Evolutionary conservation across 37 sponge, comb jelly and placozoan species (phyloP).

Genomic region (Beroe forskalii): DNA sequence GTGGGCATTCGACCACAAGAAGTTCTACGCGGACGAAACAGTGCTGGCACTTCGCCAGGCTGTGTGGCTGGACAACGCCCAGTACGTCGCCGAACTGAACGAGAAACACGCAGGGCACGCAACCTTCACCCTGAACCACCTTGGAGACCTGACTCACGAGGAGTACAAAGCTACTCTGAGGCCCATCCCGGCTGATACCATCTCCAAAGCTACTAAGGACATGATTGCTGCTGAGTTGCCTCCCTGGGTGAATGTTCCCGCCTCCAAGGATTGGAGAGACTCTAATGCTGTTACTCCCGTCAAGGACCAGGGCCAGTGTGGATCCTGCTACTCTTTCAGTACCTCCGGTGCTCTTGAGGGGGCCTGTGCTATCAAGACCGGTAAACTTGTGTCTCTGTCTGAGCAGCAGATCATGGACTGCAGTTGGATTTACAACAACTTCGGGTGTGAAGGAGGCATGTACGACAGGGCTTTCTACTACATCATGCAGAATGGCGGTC

Average conservation of each 20-base stretch:
- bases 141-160: slow-evolving; percentile 51
- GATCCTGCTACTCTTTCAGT: slow-evolving; percentile 54
- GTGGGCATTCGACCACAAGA: slow-evolving; percentile 51
- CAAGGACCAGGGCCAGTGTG: slow-evolving; percentile 49
- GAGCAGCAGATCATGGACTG: slow-evolving; percentile 78
- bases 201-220: slow-evolving; percentile 3
- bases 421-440: slow-evolving; percentile 73
- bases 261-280: slow-evolving; percentile 22
- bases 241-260: slow-evolving; percentile 48
- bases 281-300: slow-evolving; percentile 3
- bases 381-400: slow-evolving; percentile 69
- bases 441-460: slow-evolving; percentile 76
- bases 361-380: slow-evolving; percentile 69
- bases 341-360: slow-evolving; percentile 37
- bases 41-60: background rate
- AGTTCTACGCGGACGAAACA: slow-evolving; percentile 1
- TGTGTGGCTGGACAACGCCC: slow-evolving; percentile 54
- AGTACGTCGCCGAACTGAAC: background rate
- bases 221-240: slow-evolving; percentile 32
- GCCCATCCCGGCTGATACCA: background rate
- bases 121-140: slow-evolving; percentile 42
- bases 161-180: slow-evolving; percentile 30
- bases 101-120: background rate
- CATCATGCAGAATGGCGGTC: slow-evolving; percentile 72
- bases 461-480: slow-evolving; percentile 73